Percentiles rank a stretch among this genome's conserved stretches.
Evolutionary conservation across 2,888 invertebrate genomes (phyloP).

Genomic region (Petrolisthes manimaculis): DNA sequence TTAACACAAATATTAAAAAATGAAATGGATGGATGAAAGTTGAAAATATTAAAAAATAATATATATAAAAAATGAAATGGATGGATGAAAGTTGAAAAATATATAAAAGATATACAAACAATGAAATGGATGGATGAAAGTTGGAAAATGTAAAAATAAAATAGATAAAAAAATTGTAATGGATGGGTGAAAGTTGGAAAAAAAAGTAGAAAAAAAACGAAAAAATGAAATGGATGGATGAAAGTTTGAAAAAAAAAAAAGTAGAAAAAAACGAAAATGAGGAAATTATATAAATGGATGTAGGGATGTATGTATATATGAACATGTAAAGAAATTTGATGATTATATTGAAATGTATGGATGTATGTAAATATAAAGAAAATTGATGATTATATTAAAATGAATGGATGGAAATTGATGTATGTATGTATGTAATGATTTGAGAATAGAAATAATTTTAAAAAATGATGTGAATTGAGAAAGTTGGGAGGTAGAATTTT

Average conservation of each 20-base stretch:
- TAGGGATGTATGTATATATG: background rate
- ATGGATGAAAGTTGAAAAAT: background rate
- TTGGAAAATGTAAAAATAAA: background rate
- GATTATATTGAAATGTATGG: background rate
- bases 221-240: background rate
- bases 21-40: too few species aligned
- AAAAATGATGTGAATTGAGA: background rate
- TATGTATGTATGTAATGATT: background rate
- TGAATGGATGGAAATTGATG: background rate
- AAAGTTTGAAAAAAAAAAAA: background rate
- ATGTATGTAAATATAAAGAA: background rate
- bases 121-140: background rate
- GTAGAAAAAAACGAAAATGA: background rate
- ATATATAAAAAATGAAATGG: too few species aligned
- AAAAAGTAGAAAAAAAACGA: background rate
- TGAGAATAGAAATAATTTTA: background rate
- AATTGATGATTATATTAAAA: slow-evolving; percentile 2
- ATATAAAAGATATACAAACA: background rate
- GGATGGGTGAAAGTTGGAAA: background rate
- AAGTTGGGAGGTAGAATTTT: background rate
- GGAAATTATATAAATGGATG: background rate
- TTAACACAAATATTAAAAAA: too few species aligned
- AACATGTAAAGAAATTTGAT: background rate
- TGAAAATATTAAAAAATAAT: too few species aligned
- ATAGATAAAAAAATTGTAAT: background rate